Evolutionary conservation across 1,140 invertebrate genomes (phyloP), one percentile per base, ranked within the genome.

Genomic region (Batillaria attramentaria): DNA sequence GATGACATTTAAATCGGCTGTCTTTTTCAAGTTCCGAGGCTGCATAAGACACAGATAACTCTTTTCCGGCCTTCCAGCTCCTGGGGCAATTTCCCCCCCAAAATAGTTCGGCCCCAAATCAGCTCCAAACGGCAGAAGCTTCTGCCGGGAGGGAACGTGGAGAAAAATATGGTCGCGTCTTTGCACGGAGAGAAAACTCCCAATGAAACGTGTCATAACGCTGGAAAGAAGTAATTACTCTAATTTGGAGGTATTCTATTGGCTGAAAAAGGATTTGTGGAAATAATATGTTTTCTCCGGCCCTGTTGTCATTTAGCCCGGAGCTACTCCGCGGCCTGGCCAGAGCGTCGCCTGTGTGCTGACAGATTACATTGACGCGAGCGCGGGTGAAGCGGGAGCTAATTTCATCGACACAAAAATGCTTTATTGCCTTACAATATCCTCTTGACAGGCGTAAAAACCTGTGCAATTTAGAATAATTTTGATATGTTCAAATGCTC

Each of bases 281-380:
- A 78, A 80, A 83, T 80, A 78, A 80, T 80, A 79, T 78, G 77
- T 79, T 83, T 83, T 79, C 69, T 60, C 43, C 43, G 74, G 54
- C 20, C 43, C 78, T 72, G 68, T 81, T 81, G 79, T 81, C 79
- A 73, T 65, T 57, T 69, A 18, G 68, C 78, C 57, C 68, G 62
- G 6, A 50, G 79, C 65, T 76, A 60, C 57, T 73, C 74, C 57
- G 46, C 69, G 54, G 33, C 4, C n/a, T n/a, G 50, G 50, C 28
- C 69, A 35, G 66, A n/a, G 39, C 39, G 79, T 72, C 79, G 79
- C 79, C 79, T 65, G 54, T 35, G 42, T 28, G 74, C 79, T 77
- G 79, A 73, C 74, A 81, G 79, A 35, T 43, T 42, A 50, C 57
- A 81, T 73, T 81, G 75, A 73, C 66, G 75, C 20, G 73, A 69